phyloP scores from a whole-genome alignment of 2,888 invertebrate species.

The Asteroscopus sphinx region DNA sequence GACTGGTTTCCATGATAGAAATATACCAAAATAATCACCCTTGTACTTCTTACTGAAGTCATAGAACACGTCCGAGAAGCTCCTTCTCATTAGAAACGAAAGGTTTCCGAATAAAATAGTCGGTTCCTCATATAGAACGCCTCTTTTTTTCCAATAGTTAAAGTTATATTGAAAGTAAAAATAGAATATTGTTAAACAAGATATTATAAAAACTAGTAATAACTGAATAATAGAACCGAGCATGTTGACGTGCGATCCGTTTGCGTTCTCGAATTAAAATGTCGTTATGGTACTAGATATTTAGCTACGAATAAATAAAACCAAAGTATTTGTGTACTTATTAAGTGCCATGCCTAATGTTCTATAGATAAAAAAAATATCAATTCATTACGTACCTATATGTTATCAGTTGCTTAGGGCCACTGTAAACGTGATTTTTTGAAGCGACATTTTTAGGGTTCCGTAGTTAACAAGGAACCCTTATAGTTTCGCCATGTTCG shows the following conservation, averaged over 20 bases:
- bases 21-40: constrained; percentile 74
- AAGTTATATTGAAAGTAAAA: constrained; percentile 66
- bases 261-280: constrained; percentile 17
- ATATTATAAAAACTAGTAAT: constrained; percentile 53
- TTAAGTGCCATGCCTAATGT: not conserved
- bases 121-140: constrained; percentile 73
- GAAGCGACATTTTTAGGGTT: no score
- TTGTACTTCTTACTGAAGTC: constrained; percentile 66
- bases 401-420: not conserved
- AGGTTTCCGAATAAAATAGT: constrained; percentile 71
- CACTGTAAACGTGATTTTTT: no score
- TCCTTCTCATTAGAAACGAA: constrained; percentile 73
- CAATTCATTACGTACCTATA: constrained; percentile 1
- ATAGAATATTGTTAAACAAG: constrained; percentile 60
- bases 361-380: not conserved
- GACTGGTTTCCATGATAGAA: constrained; percentile 71
- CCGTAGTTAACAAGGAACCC: no score
- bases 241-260: constrained; percentile 43
- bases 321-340: not conserved
- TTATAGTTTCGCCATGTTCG: no score
- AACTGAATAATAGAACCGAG: constrained; percentile 43
- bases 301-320: constrained; percentile 1
- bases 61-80: constrained; percentile 69
- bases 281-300: not conserved
- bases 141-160: constrained; percentile 77